phyloP scores from a whole-genome alignment of 2,888 invertebrate species.

The Drosophila borealis region DNA sequence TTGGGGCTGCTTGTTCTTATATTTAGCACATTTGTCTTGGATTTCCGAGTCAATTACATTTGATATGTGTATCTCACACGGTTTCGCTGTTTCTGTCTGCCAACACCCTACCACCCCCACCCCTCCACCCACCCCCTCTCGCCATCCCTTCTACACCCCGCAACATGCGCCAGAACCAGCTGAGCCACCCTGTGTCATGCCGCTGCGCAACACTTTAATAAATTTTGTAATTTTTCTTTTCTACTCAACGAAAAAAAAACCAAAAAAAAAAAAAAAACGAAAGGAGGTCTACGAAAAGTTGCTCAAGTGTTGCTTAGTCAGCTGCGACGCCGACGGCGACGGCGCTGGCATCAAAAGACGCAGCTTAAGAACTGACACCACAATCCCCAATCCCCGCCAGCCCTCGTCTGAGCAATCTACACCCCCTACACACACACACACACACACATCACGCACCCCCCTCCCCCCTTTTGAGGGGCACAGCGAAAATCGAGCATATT shows the following conservation, averaged over 20 bases:
- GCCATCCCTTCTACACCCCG: no score
- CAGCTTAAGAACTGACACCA: conserved; percentile 26
- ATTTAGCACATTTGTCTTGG: conserved; percentile 68
- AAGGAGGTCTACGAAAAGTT: conserved; percentile 4
- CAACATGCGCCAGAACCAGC: no score
- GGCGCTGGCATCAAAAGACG: conserved; percentile 54
- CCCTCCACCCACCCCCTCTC: fast-evolving
- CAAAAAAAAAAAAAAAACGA: background rate
- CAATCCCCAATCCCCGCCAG: no score
- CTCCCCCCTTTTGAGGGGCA: background rate
- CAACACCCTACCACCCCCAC: background rate
- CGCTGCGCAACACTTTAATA: conserved; percentile 61
- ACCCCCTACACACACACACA: background rate
- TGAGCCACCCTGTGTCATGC: background rate
- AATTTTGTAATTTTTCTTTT: conserved; percentile 73
- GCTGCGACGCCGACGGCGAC: conserved; percentile 31
- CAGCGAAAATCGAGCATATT: conserved; percentile 39
- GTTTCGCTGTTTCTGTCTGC: background rate
- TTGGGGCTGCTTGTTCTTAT: conserved; percentile 1
- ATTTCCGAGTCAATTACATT: conserved; percentile 78
- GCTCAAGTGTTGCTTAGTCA: conserved; percentile 38
- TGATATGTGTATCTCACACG: conserved; percentile 47
- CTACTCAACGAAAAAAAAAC: background rate
- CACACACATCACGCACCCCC: background rate
- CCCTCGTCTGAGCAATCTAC: background rate